Evolutionary conservation across 2,797 vertebrate genomes (phyloP).

Genomic region (Oryzias dopingdopingensis): DNA sequence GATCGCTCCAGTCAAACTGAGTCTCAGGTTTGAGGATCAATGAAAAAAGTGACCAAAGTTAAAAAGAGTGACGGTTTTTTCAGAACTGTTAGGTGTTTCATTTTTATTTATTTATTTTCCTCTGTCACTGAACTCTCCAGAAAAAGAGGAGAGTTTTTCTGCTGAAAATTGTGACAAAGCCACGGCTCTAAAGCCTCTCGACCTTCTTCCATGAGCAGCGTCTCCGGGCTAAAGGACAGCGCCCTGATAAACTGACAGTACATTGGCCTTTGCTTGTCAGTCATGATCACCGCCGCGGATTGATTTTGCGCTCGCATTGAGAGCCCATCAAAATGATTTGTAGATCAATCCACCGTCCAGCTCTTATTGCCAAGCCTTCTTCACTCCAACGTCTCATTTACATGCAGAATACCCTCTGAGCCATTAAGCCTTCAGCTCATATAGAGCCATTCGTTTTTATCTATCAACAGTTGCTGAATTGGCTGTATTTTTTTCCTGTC

Average conservation of each 20-base stretch:
- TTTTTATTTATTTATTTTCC: too few relatives aligned
- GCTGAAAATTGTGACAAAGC: not conserved
- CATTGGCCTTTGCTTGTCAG: slow-evolving; percentile 19
- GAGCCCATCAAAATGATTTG: slow-evolving; percentile 36
- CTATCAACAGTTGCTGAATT: slow-evolving; percentile 32
- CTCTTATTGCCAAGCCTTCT: slow-evolving; percentile 2
- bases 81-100: too few relatives aligned
- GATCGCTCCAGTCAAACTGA: too few relatives aligned
- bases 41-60: too few relatives aligned
- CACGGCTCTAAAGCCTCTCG: not conserved
- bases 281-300: slow-evolving; percentile 25
- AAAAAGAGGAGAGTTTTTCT: not conserved
- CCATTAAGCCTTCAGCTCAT: slow-evolving; percentile 15
- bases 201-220: slow-evolving; percentile 14
- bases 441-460: slow-evolving; percentile 7
- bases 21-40: too few relatives aligned
- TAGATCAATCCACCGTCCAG: slow-evolving; percentile 35
- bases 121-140: not conserved
- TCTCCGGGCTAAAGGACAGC: slow-evolving; percentile 1
- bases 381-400: slow-evolving; percentile 9
- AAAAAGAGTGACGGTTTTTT: too few relatives aligned
- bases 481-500: slow-evolving; percentile 15
- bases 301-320: slow-evolving; percentile 34
- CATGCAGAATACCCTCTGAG: slow-evolving; percentile 12
- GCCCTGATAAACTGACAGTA: slow-evolving; percentile 6